phyloP scores from a whole-genome alignment of 2,113 vertebrate genomes.

The Xiphophorus couchianus region DNA sequence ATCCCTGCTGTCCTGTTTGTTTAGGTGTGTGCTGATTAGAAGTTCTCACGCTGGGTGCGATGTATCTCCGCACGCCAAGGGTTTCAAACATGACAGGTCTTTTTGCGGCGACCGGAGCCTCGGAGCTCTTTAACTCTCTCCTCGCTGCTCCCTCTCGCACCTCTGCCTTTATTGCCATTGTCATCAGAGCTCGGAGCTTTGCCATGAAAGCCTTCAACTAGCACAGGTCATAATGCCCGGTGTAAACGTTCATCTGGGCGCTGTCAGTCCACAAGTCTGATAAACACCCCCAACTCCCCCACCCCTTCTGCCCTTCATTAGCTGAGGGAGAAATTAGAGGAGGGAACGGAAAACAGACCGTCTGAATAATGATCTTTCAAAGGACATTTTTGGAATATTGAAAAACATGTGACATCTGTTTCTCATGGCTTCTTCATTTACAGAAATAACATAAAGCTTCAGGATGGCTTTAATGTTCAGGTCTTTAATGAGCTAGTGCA shows the following conservation, averaged over 20 bases:
- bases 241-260: constrained; percentile 72
- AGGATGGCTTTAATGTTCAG: constrained; percentile 73
- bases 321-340: constrained; percentile 57
- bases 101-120: constrained; percentile 68
- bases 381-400: constrained; percentile 73
- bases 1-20: constrained; percentile 80
- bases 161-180: constrained; percentile 68
- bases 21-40: constrained; percentile 85
- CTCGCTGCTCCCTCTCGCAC: constrained; percentile 17
- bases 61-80: constrained; percentile 65
- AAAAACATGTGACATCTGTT: constrained; percentile 79
- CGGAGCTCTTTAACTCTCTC: constrained; percentile 36
- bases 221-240: constrained; percentile 67
- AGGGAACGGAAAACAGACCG: constrained; percentile 40
- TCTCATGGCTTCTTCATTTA: constrained; percentile 73
- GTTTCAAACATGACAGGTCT: constrained; percentile 75
- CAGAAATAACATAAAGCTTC: constrained; percentile 76
- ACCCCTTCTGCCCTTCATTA: constrained; percentile 69
- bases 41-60: constrained; percentile 80
- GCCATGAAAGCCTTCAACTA: constrained; percentile 73
- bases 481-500: constrained; percentile 77
- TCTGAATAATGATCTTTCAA: constrained; percentile 72
- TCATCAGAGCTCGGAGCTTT: constrained; percentile 54
- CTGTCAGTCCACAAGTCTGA: constrained; percentile 68
- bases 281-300: constrained; percentile 48